Evolutionary conservation across 1,140 invertebrate species (phyloP).

Genomic region (Heliconius congener): DNA sequence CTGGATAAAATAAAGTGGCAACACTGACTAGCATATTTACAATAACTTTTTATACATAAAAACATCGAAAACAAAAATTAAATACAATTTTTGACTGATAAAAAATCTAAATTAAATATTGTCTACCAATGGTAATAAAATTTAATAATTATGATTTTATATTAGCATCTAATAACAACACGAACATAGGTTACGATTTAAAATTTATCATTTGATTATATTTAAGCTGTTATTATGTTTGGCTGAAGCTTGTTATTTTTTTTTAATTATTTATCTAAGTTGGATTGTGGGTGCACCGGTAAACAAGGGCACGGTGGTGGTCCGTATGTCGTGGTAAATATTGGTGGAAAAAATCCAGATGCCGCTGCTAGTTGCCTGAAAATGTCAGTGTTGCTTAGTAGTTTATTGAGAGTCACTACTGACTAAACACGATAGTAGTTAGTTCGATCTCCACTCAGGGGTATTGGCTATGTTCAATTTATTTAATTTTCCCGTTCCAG

Average conservation of each 20-base stretch:
- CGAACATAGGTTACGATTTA: neutral
- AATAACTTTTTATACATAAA: neutral
- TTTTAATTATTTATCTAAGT: slow-evolving; percentile 48
- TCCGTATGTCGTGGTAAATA: slow-evolving; percentile 57
- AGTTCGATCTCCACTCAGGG: too few relatives aligned
- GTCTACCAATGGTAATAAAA: neutral
- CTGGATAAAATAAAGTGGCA: neutral
- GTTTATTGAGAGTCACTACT: neutral
- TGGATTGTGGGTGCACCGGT: slow-evolving; percentile 55
- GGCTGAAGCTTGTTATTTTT: neutral
- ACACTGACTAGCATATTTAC: slow-evolving; percentile 39
- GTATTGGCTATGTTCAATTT: too few relatives aligned
- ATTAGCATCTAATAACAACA: slow-evolving; percentile 4
- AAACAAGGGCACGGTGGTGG: slow-evolving; percentile 63
- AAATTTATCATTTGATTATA: neutral
- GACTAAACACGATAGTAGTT: neutral
- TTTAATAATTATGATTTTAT: neutral
- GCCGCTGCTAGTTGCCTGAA: slow-evolving; percentile 71
- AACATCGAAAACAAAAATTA: neutral
- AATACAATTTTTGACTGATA: neutral
- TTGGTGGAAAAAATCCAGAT: slow-evolving; percentile 66
- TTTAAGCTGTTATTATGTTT: slow-evolving; percentile 12
- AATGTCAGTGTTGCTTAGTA: slow-evolving; percentile 20
- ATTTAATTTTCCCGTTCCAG: too few relatives aligned
- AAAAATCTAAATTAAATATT: neutral